These are phyloP conservation scores for Sinocyclocheilus rhinocerous DNA, from an alignment of 2,113 vertebrate species.

Conservation along the genomic window DNA sequence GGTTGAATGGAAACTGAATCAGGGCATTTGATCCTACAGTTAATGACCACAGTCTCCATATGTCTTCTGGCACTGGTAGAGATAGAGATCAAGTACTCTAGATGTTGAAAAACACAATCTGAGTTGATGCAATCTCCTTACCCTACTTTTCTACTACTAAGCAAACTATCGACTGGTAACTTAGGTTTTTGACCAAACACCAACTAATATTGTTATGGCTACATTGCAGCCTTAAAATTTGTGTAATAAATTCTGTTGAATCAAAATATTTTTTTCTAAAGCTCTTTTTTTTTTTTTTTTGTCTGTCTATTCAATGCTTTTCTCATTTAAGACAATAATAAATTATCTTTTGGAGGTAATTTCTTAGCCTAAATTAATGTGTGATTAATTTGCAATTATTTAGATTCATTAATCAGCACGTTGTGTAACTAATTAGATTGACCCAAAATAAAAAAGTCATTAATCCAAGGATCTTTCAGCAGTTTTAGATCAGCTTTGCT, in stretches of 20 bases:
- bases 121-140: too few species aligned
- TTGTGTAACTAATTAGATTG: neutral
- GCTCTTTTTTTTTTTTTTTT: too few species aligned
- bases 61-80: neutral
- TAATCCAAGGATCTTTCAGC: neutral
- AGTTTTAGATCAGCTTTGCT: neutral
- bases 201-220: too few species aligned
- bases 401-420: neutral
- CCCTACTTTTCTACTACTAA: neutral
- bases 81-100: neutral
- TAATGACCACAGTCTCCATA: neutral
- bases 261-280: too few species aligned
- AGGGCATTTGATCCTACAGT: neutral
- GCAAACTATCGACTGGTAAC: neutral
- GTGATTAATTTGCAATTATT: neutral
- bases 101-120: neutral
- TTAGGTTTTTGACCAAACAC: too few species aligned
- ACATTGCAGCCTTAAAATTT: too few species aligned
- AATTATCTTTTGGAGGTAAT: neutral
- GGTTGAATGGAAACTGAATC: too few species aligned
- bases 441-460: neutral
- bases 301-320: too few species aligned
- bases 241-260: too few species aligned
- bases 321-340: too few species aligned
- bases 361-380: neutral